Conservation (phyloP, 2,113 vertebrate species). For the Calypte anna region DNA sequence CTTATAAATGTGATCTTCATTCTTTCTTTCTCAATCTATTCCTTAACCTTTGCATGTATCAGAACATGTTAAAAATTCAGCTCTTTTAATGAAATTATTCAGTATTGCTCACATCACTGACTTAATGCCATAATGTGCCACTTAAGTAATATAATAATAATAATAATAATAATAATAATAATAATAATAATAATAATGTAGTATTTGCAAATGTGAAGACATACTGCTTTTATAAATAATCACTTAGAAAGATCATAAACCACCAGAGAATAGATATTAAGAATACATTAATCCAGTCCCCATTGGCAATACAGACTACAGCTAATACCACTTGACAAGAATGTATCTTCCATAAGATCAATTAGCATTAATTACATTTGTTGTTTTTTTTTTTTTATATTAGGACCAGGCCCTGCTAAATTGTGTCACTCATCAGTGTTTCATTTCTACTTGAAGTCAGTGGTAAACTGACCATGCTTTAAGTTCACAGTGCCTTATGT, state of each 20-base stretch:
- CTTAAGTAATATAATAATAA: neutral
- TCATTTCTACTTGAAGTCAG: neutral
- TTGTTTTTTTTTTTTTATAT: neutral
- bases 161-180: neutral
- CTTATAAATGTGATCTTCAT: neutral
- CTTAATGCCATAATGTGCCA: neutral
- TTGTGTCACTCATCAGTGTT: neutral
- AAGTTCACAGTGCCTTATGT: neutral
- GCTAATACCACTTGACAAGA: neutral
- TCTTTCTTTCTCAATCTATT: neutral
- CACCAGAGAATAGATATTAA: constrained; percentile 1
- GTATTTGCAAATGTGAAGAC: neutral
- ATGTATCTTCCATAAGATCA: neutral
- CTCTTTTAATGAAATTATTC: neutral
- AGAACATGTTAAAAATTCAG: neutral
- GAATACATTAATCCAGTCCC: neutral
- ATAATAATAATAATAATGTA: neutral
- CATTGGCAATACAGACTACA: neutral
- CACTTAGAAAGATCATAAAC: neutral
- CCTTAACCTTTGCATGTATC: neutral
- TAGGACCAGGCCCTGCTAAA: neutral
- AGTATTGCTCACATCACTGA: neutral
- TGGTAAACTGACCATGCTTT: neutral
- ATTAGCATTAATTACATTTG: neutral
- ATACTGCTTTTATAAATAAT: neutral